These are phyloP conservation scores for Pasiphila rectangulata DNA, from an alignment of 2,888 invertebrate genomes.

Conservation along the genomic window DNA sequence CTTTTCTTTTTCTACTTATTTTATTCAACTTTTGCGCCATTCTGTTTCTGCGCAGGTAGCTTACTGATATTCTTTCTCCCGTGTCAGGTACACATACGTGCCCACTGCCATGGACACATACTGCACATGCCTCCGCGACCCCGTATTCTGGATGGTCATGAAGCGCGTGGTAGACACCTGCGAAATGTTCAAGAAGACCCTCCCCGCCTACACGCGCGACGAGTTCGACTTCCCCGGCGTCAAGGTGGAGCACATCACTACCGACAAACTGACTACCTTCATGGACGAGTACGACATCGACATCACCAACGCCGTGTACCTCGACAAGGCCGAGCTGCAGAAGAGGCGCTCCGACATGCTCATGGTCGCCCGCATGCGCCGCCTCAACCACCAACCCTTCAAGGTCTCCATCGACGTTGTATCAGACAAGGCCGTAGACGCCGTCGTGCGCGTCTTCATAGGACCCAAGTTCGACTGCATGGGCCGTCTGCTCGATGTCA, in stretches of 20 bases:
- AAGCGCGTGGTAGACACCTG: constrained; percentile 81
- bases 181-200: constrained; percentile 80
- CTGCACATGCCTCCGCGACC: constrained; percentile 85
- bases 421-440: constrained; percentile 80
- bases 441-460: constrained; percentile 84
- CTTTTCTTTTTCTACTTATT: not conserved
- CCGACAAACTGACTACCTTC: constrained; percentile 85
- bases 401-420: constrained; percentile 78
- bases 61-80: constrained; percentile 1
- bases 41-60: not conserved
- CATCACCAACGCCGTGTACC: constrained; percentile 82
- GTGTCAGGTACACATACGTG: constrained; percentile 65
- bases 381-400: constrained; percentile 85
- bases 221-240: constrained; percentile 84
- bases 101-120: constrained; percentile 84
- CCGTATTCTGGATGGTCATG: constrained; percentile 85
- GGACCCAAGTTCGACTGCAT: constrained; percentile 86
- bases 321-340: constrained; percentile 71
- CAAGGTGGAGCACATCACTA: constrained; percentile 81
- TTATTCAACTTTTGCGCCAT: not conserved
- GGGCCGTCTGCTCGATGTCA: constrained; percentile 77
- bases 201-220: constrained; percentile 81
- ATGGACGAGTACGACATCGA: constrained; percentile 86
- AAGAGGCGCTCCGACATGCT: constrained; percentile 71
- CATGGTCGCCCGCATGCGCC: constrained; percentile 80